Evolutionary conservation across 23 tunicate species (phyloP), one percentile per base, ranked within the genome.

Genomic region (Clavelina lepadiformis): DNA sequence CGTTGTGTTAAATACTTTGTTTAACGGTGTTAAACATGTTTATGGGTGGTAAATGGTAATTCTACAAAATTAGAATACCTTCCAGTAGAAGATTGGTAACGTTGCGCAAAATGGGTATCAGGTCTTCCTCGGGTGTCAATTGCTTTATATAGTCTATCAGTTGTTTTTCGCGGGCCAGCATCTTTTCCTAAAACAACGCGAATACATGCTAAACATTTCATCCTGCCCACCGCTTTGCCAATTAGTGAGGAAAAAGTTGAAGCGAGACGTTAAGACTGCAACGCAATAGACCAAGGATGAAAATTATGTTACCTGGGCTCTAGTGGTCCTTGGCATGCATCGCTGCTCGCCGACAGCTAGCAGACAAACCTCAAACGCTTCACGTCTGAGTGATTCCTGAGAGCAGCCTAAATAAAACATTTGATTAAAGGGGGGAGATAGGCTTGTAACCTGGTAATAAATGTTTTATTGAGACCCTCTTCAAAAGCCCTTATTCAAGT

Each of bases 361-460:
- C 71, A 83, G 51, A 23, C 79, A 37, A n/a, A 83, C 72, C 60
- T 83, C 92, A 51, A 74, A 83, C 20, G 77, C 82, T 2, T 70
- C 80, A 0, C 65, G 58, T 28, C 44, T 33, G 8, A 38, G 54
- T 3, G 74, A 38, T 5, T 7, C 36, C 7, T 38, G 65, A 29
- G 65, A 7, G 65, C 65, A 59, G 4, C 31, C 65, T 59, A 20
- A 13, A n/a, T 11, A 7, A 53, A 53, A 53, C n/a, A n/a, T n/a
- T n/a, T n/a, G n/a, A n/a, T n/a, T n/a, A n/a, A n/a, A n/a, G n/a
- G n/a, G n/a, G n/a, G n/a, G n/a, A n/a, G n/a, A n/a, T n/a, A n/a
- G n/a, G n/a, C n/a, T n/a, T n/a, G n/a, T n/a, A n/a, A n/a, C n/a
- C n/a, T n/a, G n/a, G n/a, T n/a, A n/a, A n/a, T n/a, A n/a, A n/a